Evolutionary conservation across 2,797 vertebrate genomes (phyloP), one percentile per base, ranked within the genome.

Genomic region (Danio kyathit): DNA sequence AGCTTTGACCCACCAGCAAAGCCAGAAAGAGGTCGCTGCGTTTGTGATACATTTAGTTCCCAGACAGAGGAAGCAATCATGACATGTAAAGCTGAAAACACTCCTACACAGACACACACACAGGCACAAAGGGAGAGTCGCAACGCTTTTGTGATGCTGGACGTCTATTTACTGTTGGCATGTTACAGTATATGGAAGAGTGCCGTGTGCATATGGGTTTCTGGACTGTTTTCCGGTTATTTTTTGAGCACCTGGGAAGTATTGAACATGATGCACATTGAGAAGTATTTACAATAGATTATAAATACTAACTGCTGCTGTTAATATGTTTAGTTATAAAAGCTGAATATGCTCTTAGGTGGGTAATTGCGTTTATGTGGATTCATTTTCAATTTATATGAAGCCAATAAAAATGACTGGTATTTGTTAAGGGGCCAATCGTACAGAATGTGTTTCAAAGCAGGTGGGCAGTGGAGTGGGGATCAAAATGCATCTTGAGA

Each of bases 91-190:
- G 46, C 65, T 60, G 46, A 60, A 57, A 48, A 41, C 51, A 72
- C 17, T 64, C 56, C 59, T 38, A 61, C 73, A 67, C 44, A 60
- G 43, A 67, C 71, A 69, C 48, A 72, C 40, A 72, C 59, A 64
- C 48, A 65, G 70, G 79, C 16, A 74, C 44, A 74, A 49, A 48
- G 10, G 38, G 65, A 40, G 8, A 73, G 77, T 63, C 52, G 74
- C 69, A 72, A 63, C 14, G 49, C 61, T 85, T 82, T 82, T 79
- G 83, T 88, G 79, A 83, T 56, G 69, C 54, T 74, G 61, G 67
- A 57, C 14, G 51, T 54, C 51, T 69, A 63, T 85, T 80, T 83
- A 83, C 75, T 83, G 65, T 60, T 72, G 56, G 69, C 59, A 76
- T 84, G 77, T 69, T n/a, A n/a, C n/a, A n/a, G n/a, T 84, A 81